phyloP scores from a whole-genome alignment of 2,888 invertebrate genomes.

The Phaedon cochleariae region DNA sequence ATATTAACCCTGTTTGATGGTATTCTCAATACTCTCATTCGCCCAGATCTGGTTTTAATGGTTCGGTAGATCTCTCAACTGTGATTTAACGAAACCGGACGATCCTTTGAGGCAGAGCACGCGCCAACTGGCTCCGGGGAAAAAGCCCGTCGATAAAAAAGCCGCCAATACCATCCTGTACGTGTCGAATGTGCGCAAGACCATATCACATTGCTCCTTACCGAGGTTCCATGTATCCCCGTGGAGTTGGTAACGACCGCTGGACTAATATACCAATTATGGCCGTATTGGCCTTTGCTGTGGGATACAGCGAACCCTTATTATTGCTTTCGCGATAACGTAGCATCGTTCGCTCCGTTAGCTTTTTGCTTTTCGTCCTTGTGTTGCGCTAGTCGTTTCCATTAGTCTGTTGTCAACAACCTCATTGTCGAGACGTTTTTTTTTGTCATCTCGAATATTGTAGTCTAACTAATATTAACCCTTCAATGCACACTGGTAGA shows the following conservation, averaged over 20 bases:
- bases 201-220: slow-evolving; percentile 27
- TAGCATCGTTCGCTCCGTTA: not conserved
- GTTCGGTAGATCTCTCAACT: not conserved
- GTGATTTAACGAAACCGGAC: not conserved
- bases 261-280: slow-evolving; percentile 63
- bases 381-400: too few relatives aligned
- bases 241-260: slow-evolving; percentile 60
- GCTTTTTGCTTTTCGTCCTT: not conserved
- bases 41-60: too few relatives aligned
- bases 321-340: not conserved
- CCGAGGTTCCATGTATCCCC: slow-evolving; percentile 35
- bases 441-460: too few relatives aligned
- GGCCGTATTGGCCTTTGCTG: slow-evolving; percentile 43
- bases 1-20: too few relatives aligned
- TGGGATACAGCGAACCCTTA: slow-evolving; percentile 13
- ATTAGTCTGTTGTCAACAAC: too few relatives aligned
- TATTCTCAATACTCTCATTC: too few relatives aligned
- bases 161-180: slow-evolving; percentile 13
- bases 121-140: not conserved
- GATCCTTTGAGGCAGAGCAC: not conserved
- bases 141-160: not conserved
- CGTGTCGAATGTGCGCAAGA: slow-evolving; percentile 36
- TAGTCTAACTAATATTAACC: too few relatives aligned
- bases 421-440: too few relatives aligned
- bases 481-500: too few relatives aligned